Conservation (phyloP, 2,888 invertebrate species). For the Ornithoptera priamus region DNA sequence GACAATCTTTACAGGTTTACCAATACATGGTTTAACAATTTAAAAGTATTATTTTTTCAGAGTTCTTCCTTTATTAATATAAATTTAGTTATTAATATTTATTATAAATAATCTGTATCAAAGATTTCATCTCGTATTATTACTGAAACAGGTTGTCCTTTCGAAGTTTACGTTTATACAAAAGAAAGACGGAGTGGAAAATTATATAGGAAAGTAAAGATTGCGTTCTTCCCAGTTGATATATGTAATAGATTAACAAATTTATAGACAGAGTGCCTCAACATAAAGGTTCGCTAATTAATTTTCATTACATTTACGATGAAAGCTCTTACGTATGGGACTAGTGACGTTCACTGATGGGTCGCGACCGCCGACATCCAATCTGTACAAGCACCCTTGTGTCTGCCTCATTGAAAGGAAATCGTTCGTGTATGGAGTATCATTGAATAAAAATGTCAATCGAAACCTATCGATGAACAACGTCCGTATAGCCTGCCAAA, state of each 20-base stretch:
- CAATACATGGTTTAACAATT: too few relatives aligned
- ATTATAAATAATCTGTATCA: too few relatives aligned
- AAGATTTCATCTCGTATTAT: too few relatives aligned
- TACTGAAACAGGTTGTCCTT: too few relatives aligned
- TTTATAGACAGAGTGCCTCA: slow-evolving; percentile 36
- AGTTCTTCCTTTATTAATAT: too few relatives aligned
- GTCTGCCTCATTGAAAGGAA: slow-evolving; percentile 57
- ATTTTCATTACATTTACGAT: slow-evolving; percentile 56
- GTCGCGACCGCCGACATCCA: slow-evolving; percentile 58
- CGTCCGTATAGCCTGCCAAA: background rate
- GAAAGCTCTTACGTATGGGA: slow-evolving; percentile 48
- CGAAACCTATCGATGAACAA: slow-evolving; percentile 16
- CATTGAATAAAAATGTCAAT: slow-evolving; percentile 32
- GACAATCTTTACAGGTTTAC: too few relatives aligned
- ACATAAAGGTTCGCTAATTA: slow-evolving; percentile 55
- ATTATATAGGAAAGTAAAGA: too few relatives aligned
- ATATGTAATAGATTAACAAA: slow-evolving; percentile 11
- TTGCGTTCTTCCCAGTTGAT: background rate
- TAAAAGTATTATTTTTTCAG: too few relatives aligned
- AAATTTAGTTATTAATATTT: too few relatives aligned
- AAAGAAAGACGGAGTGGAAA: background rate
- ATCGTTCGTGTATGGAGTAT: slow-evolving; percentile 46
- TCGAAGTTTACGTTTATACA: background rate
- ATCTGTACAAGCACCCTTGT: slow-evolving; percentile 65
- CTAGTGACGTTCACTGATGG: slow-evolving; percentile 40